Evolutionary conservation across 35 echinoderm and acorn worm genomes (phyloP).

Genomic region (Eucidaris tribuloides): DNA sequence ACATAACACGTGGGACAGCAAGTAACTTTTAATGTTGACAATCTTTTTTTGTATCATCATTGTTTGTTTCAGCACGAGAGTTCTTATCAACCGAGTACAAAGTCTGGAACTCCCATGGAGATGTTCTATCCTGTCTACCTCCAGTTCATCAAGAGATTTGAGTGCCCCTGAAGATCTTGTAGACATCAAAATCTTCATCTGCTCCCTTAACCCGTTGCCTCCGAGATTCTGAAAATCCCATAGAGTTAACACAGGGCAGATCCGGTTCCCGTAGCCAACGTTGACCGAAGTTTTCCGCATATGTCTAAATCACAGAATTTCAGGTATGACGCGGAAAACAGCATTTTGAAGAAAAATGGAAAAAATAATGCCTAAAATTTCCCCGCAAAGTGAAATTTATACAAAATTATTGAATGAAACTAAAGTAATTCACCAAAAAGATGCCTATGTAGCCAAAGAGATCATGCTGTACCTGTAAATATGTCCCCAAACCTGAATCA

Average conservation of each 20-base stretch:
- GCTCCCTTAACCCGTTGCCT: background rate
- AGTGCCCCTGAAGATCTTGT: background rate
- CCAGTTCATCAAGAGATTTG: slow-evolving; percentile 3
- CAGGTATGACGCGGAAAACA: too few species aligned
- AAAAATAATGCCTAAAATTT: too few species aligned
- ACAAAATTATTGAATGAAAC: too few species aligned
- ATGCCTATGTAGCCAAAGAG: too few species aligned
- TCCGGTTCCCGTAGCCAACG: background rate
- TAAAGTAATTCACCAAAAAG: too few species aligned
- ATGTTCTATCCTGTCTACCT: slow-evolving; percentile 37
- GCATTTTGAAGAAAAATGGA: too few species aligned
- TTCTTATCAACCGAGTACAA: slow-evolving; percentile 61
- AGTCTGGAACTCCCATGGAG: slow-evolving; percentile 70
- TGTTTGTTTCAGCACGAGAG: slow-evolving; percentile 44
- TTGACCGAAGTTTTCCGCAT: background rate
- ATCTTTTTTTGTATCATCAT: background rate
- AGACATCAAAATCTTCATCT: background rate
- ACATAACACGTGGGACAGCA: background rate
- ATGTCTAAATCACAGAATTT: background rate
- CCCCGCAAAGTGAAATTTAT: too few species aligned
- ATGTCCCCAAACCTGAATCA: too few species aligned
- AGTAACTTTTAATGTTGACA: background rate
- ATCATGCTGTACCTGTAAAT: too few species aligned
- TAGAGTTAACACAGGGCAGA: background rate
- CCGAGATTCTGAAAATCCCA: too few species aligned